Base-by-base conservation (phyloP, 2,797 vertebrate species). In the Propithecus perrieri region DNA sequence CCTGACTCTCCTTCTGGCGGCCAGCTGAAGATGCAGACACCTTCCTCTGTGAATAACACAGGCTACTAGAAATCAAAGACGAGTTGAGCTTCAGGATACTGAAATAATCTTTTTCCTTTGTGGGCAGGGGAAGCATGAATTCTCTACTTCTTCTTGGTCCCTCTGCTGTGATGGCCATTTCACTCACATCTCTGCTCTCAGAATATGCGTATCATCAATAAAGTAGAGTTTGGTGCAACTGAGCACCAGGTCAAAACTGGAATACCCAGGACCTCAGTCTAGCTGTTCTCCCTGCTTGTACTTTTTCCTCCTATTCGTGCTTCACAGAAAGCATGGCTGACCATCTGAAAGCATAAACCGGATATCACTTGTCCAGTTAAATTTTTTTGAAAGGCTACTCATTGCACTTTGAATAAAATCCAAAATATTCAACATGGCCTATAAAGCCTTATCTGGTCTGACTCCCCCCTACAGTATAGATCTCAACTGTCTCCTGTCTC, bases 401-500 rank as follows among this genome's bases (percentile, higher is more conserved):
- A 15, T 38, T 91, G 65, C 35, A 22, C 24, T 89, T 72, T 48
- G 57, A 20, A 46, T 18, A 43, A 79, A 61, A 74, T 43, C 41
- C 46, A 35, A 43, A 28, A 65, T 72, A n/a, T 24, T 57, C 43
- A 28, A 14, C 30, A 9, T 69, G 67, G 30, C 41, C 22, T 72
- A 10, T 30, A 26, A n/a, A 55, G 17, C 28, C 41, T 7, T 59
- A 0, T 0, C 5, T 13, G 48, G 24, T 24, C 53, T 26, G 46
- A 10, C 59, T 35, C 50, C n/a, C 17, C 3, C 30, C 38, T 2
- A 11, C 5, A 71, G 26, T 7, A 69, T 50, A 0, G 14, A 50
- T 48, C 61, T 72, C 43, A 13, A 2, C 24, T 2, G 0, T 9
- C 33, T 48, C 59, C 59, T 6, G 0, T 30, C 48, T n/a, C 67